Evolutionary conservation across 2,113 vertebrate species (phyloP).

Genomic region (Caracal caracal): DNA sequence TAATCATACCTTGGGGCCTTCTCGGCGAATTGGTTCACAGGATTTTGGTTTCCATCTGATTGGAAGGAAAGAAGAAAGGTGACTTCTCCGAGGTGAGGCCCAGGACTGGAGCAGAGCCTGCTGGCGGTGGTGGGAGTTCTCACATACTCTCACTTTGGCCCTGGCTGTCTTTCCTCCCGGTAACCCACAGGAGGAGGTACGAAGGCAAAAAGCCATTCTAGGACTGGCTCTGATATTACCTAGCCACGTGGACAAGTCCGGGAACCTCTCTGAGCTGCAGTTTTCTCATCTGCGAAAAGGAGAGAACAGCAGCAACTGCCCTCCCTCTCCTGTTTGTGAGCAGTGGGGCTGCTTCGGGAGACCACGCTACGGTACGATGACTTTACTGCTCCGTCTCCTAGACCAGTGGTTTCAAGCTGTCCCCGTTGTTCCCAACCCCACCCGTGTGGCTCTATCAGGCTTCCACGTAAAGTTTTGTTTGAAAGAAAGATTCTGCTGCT

Average conservation of each 20-base stretch:
- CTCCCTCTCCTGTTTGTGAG: not conserved
- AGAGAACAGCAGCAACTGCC: not conserved
- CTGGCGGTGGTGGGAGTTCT: not conserved
- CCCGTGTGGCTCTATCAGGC: not conserved
- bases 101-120: not conserved
- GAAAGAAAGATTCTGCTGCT: constrained; percentile 23
- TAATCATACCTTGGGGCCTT: constrained; percentile 94
- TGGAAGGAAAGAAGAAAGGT: constrained; percentile 48
- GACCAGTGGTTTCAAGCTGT: not conserved
- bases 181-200: not conserved
- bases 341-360: not conserved
- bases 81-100: fast-evolving
- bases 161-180: not conserved
- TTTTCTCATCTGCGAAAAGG: not conserved
- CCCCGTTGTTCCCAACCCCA: not conserved
- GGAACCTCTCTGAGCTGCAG: not conserved
- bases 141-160: not conserved
- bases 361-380: not conserved
- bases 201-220: not conserved
- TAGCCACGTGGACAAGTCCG: not conserved
- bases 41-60: constrained; percentile 92
- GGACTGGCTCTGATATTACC: not conserved
- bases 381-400: not conserved
- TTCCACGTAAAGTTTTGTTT: not conserved
- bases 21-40: constrained; percentile 92